Base-by-base conservation (phyloP, 2,888 invertebrate genomes). In the Protophormia terraenovae region DNA sequence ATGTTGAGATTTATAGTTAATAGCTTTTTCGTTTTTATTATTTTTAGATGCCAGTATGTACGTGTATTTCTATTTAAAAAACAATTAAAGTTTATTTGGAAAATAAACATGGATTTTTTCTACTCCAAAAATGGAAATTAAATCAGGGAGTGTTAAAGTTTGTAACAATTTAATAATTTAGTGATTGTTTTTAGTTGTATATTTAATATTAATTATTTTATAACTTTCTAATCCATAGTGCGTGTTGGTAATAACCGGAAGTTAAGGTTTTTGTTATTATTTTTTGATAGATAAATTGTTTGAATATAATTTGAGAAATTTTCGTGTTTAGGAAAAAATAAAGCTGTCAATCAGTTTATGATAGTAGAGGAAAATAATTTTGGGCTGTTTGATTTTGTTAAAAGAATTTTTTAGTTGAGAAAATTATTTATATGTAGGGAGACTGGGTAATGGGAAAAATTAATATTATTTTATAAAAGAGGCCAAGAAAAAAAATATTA, bases 11-110 rank as follows among this genome's bases (percentile, higher is more conserved):
- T 85, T 81, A 72, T 53, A 50, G 67, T 55, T 77, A 73, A 78
- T 85, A 75, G 77, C 29, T 73, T 64, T n/a, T 73, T 73, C 32
- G 53, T 53, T 75, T 66, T 58, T 24, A 22, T 62, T 22, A 53
- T 47, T 55, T 8, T 27, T 55, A 12, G n/a, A 69, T 19, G 4
- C 38, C 1, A 19, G 50, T 8, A 38, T 16, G 58, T n/a, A 45
- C 38, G 47, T 29, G 27, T 64, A 10, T 67, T 47, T 19, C 19
- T 80, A 35, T 77, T 78, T 73, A 16, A 81, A 60, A 72, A 19
- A 77, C 60, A 81, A 85, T 85, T 85, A 64, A 82, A 82, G 50
- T 81, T 78, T 75, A 64, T 78, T 81, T 85, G 27, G 29, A 72
- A 80, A 77, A 76, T 60, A 84, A 84, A 84, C 47, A 69, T 27